Evolutionary conservation across 2,797 vertebrate species (phyloP).

Genomic region (Gallinago solitaria): DNA sequence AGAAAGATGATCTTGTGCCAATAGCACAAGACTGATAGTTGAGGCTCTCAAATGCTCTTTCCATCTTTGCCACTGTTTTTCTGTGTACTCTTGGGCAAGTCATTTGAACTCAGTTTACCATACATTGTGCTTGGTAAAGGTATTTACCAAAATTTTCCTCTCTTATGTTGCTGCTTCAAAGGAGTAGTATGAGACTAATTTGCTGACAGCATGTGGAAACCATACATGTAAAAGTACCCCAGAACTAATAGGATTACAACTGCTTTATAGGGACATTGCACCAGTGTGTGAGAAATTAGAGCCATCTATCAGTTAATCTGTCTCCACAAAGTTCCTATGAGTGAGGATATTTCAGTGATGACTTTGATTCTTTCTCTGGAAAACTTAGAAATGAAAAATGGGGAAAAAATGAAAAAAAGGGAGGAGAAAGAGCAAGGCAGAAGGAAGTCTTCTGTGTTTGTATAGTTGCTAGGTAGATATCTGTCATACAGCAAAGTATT

Average conservation of each 20-base stretch:
- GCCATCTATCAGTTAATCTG: neutral
- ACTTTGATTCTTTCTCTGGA: neutral
- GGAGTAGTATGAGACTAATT: neutral
- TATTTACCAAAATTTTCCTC: neutral
- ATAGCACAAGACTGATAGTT: neutral
- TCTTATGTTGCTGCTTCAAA: neutral
- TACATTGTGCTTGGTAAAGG: neutral
- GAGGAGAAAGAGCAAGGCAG: neutral
- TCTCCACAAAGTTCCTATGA: neutral
- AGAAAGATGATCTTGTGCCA: neutral
- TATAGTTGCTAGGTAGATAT: neutral
- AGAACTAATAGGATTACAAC: neutral
- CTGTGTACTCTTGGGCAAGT: neutral
- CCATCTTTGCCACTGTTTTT: neutral
- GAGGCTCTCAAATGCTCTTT: neutral
- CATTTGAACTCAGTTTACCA: neutral
- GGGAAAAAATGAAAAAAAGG: neutral
- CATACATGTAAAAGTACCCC: neutral
- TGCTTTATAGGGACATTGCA: neutral
- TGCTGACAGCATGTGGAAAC: neutral
- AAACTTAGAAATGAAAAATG: neutral
- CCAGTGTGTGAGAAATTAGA: neutral
- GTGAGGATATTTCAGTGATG: neutral
- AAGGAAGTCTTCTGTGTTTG: neutral
- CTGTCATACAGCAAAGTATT: neutral